These are phyloP conservation scores for Carterocephalus palaemon DNA, from an alignment of 2,888 invertebrate genomes.

Conservation along the genomic window DNA sequence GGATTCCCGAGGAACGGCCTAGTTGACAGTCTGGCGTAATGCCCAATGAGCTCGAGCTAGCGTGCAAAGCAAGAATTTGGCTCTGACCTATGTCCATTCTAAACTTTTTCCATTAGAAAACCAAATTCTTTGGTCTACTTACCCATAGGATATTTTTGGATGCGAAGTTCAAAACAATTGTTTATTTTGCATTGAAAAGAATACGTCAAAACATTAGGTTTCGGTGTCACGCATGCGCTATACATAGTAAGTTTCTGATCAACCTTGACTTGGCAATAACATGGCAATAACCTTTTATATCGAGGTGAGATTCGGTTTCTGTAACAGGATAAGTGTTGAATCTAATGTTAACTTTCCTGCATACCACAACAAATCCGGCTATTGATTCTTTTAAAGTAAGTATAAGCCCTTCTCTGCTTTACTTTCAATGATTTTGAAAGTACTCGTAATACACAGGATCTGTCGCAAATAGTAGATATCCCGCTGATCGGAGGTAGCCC, in stretches of 20 bases:
- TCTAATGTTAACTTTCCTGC: conserved; percentile 13
- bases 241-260: conserved; percentile 47
- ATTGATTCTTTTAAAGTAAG: too few species aligned
- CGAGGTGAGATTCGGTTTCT: conserved; percentile 45
- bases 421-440: too few species aligned
- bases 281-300: conserved; percentile 40
- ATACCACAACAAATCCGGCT: conserved; percentile 1
- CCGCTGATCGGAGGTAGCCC: too few species aligned
- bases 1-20: too few species aligned
- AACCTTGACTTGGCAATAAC: conserved; percentile 50
- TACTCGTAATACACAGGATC: too few species aligned
- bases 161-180: conserved; percentile 27
- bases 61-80: too few species aligned
- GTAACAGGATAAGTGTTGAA: conserved; percentile 39
- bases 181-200: conserved; percentile 34
- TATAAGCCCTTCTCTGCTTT: too few species aligned
- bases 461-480: too few species aligned
- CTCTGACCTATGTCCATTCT: too few species aligned
- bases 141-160: conserved; percentile 10
- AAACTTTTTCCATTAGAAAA: too few species aligned
- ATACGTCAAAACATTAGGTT: conserved; percentile 47
- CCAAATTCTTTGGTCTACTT: conserved; percentile 10
- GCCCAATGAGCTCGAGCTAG: too few species aligned
- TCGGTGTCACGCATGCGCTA: conserved; percentile 42
- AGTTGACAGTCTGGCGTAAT: too few species aligned